Evolutionary conservation across 2,113 vertebrate genomes (phyloP).

Genomic region (Hoplias malabaricus): DNA sequence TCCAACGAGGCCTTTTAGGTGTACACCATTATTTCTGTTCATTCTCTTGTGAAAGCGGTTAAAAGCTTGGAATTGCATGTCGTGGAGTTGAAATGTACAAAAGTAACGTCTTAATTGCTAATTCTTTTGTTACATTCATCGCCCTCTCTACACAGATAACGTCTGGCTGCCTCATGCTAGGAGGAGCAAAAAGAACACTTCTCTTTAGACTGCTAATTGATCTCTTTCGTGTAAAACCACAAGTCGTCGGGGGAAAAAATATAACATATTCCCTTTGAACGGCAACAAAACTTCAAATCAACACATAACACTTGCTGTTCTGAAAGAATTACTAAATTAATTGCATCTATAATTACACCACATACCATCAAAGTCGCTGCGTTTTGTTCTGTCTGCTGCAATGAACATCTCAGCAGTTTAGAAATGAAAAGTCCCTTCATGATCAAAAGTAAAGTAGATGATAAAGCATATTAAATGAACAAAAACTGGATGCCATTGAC

Average conservation of each 20-base stretch:
- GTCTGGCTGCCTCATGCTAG: constrained; percentile 30
- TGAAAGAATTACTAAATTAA: constrained; percentile 37
- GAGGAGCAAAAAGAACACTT: constrained; percentile 9
- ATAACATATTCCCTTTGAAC: constrained; percentile 27
- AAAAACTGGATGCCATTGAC: constrained; percentile 16
- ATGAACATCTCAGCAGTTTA: not conserved
- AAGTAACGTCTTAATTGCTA: constrained; percentile 30
- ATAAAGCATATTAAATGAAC: constrained; percentile 33
- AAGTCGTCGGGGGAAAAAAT: not conserved
- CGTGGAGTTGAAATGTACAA: constrained; percentile 30
- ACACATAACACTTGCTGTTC: constrained; percentile 8
- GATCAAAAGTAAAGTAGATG: constrained; percentile 34
- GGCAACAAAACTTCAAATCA: constrained; percentile 36
- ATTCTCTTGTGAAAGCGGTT: not conserved
- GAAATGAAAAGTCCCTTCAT: constrained; percentile 17
- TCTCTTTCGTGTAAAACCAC: constrained; percentile 32
- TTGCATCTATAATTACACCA: constrained; percentile 40
- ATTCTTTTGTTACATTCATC: constrained; percentile 34
- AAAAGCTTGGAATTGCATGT: constrained; percentile 27
- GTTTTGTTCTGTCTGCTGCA: constrained; percentile 27
- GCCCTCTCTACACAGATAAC: constrained; percentile 20
- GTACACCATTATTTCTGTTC: not conserved
- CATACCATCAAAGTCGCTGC: constrained; percentile 28
- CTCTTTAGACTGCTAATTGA: constrained; percentile 46
- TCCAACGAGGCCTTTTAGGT: not conserved